Evolutionary conservation across 2,888 invertebrate genomes (phyloP).

Genomic region (Luperina testacea): DNA sequence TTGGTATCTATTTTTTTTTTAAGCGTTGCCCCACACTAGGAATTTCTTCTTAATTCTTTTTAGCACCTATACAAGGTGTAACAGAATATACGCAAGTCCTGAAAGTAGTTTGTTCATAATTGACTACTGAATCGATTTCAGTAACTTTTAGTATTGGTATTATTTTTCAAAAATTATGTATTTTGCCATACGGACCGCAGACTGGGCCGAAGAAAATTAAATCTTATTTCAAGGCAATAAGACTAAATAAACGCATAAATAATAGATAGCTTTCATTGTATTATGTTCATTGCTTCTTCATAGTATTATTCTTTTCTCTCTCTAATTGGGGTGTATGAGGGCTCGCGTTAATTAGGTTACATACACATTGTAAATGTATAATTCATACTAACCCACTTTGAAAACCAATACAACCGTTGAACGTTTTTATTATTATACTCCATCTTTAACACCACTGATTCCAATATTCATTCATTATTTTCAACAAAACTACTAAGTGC

Average conservation of each 20-base stretch:
- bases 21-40: too few species aligned
- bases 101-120: not conserved
- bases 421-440: conserved; percentile 35
- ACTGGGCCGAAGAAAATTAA: not conserved
- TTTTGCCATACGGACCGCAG: not conserved
- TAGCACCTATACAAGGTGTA: not conserved
- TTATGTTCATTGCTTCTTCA: too few species aligned
- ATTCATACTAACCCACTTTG: conserved; percentile 56
- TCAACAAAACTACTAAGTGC: not conserved
- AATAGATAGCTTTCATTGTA: too few species aligned
- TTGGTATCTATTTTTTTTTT: not conserved
- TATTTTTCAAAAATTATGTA: not conserved
- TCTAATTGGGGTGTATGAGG: not conserved
- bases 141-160: too few species aligned
- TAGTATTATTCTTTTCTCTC: not conserved
- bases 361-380: not conserved
- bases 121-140: not conserved
- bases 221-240: not conserved
- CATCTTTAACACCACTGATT: conserved; percentile 41
- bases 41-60: not conserved
- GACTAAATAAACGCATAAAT: not conserved
- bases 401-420: conserved; percentile 34
- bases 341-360: too few species aligned
- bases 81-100: not conserved
- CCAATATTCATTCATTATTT: not conserved